These are phyloP conservation scores for Myathropa florea DNA, from an alignment of 2,888 invertebrate species.

Conservation along the genomic window DNA sequence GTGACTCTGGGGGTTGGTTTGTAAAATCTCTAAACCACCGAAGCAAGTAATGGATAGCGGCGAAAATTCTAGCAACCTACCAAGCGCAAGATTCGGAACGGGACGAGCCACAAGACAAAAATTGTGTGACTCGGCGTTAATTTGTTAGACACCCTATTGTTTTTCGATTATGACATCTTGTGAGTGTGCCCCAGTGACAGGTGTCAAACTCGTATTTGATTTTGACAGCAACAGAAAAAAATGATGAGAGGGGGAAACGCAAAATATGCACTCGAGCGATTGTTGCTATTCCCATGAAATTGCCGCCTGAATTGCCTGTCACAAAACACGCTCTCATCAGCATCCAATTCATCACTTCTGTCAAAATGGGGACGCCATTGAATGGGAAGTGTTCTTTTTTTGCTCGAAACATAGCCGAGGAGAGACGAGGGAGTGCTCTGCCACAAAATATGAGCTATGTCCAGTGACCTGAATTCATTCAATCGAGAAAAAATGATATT, in stretches of 20 bases:
- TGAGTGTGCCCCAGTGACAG: not conserved
- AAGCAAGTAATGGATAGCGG: slow-evolving; percentile 69
- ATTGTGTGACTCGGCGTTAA: slow-evolving; percentile 28
- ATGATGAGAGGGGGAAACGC: not conserved
- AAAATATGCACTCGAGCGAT: not conserved
- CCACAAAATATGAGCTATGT: not conserved
- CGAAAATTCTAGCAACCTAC: slow-evolving; percentile 62
- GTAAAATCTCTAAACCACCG: slow-evolving; percentile 65
- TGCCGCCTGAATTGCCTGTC: no score
- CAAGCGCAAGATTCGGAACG: slow-evolving; percentile 31
- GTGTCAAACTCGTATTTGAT: not conserved
- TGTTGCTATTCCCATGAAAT: not conserved
- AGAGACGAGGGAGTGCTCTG: not conserved
- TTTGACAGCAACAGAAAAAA: no score
- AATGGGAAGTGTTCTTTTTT: not conserved
- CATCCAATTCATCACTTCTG: slow-evolving; percentile 29
- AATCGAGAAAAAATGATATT: not conserved
- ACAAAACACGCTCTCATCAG: not conserved
- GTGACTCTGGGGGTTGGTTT: slow-evolving; percentile 47
- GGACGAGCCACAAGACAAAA: slow-evolving; percentile 3
- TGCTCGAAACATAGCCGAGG: not conserved
- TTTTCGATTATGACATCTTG: slow-evolving; percentile 1
- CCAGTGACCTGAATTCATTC: not conserved
- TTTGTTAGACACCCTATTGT: slow-evolving; percentile 28
- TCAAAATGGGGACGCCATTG: not conserved